A percentile compares a stretch with the other conserved stretches of the same genome.
phyloP scores from a whole-genome alignment of 2,797 vertebrate species.

The Muraenolepis orangiensis region DNA sequence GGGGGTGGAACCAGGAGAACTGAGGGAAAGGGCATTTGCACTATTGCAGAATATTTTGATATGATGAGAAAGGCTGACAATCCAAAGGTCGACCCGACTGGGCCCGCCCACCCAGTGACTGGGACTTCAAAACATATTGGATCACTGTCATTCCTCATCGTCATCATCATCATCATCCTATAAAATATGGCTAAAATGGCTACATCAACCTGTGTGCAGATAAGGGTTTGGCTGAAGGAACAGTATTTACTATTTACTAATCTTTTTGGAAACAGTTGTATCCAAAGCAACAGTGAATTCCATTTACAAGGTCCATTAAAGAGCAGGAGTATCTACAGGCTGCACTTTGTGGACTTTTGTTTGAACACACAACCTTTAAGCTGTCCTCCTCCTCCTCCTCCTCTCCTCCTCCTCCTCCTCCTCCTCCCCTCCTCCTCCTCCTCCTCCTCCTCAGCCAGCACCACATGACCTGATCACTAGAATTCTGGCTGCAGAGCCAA shows the following conservation, averaged over 20 bases:
- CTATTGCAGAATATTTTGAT: neutral
- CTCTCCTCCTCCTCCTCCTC: neutral
- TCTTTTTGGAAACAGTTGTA: neutral
- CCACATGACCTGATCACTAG: too few species aligned
- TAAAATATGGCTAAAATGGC: neutral
- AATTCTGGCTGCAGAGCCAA: too few species aligned
- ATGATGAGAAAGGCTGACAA: neutral
- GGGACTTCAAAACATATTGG: neutral
- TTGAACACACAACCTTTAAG: neutral
- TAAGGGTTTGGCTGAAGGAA: neutral
- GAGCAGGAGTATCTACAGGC: too few species aligned
- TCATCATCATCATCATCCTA: neutral
- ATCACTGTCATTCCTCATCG: neutral
- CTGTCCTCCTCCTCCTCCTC: neutral
- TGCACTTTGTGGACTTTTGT: neutral
- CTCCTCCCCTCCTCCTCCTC: too few species aligned
- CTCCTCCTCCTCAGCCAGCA: too few species aligned
- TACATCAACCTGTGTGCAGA: neutral
- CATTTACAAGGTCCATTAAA: too few species aligned
- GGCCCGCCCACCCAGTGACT: neutral
- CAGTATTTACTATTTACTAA: neutral
- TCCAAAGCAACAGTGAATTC: neutral
- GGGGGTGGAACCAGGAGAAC: too few species aligned
- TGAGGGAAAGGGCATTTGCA: neutral
- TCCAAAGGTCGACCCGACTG: neutral